Evolutionary conservation across 2,888 invertebrate species (phyloP), one percentile per base, ranked within the genome.

Genomic region (Dromius quadrimaculatus): DNA sequence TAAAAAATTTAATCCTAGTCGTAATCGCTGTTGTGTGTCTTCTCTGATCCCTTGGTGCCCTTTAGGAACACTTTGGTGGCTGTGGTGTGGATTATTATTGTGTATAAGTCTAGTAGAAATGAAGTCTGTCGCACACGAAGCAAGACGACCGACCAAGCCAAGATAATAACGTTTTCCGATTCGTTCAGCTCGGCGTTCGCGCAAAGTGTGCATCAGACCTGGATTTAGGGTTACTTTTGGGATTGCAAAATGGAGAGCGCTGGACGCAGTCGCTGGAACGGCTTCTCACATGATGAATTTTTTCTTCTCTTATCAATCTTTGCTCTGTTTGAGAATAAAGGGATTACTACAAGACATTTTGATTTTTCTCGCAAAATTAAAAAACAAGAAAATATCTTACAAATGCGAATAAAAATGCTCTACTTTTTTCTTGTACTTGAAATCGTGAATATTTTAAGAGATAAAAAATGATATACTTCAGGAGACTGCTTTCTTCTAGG

Each of bases 121-220:
- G 65, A 65, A 54, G 65, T 65, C 36, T 65, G 65, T 50, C 47
- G 36, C 23, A 9, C 11, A 13, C 22, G 22, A 23, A 15, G 34
- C 34, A 28, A 20, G 17, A 43, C 28, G 15, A 28, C 17, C 62
- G 22, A 41, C 62, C 36, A 36, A 41, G 45, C 63, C 50, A 36
- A 54, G 22, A 65, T 65, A 65, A 65, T 65, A 65, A 65, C 50
- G 65, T 65, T 65, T 65, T 54, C 50, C 47, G 65, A 50, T 65
- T 65, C 64, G 47, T 47, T 47, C 64, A 20, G 47, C 64, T 32
- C 20, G 13, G 23, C 9, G 32, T 6, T 32, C 28, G 4, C 57
- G 57, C 57, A 32, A 57, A 57, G 32, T 57, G 50, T 50, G 50
- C 23, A 50, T 23, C 50, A 50, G 50, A 19, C 22, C 13, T 1